A percentile compares a stretch with the other conserved stretches of the same genome.
These are phyloP conservation scores for Drosophila nannoptera DNA, from an alignment of 1,140 invertebrate genomes.

Conservation along the genomic window DNA sequence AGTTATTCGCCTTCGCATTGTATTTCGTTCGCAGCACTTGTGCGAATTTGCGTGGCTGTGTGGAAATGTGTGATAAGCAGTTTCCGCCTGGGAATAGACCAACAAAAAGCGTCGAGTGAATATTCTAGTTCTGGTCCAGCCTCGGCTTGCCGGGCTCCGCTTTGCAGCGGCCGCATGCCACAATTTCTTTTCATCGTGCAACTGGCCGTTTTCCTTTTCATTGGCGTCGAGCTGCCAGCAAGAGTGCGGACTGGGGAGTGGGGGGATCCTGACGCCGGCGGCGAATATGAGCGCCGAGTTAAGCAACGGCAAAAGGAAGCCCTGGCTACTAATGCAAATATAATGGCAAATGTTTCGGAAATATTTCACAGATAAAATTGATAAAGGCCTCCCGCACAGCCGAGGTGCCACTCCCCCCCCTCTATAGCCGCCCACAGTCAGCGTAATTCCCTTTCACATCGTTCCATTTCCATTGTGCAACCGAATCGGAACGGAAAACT, in stretches of 20 bases:
- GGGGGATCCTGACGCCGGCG: constrained; percentile 28
- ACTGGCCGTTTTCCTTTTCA: constrained; percentile 57
- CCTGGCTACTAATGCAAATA: constrained; percentile 75
- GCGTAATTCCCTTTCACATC: constrained; percentile 19
- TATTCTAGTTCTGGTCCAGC: constrained; percentile 28
- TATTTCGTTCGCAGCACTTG: constrained; percentile 60
- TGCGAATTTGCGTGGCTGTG: constrained; percentile 68
- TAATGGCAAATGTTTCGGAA: constrained; percentile 77
- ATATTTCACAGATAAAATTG: constrained; percentile 77
- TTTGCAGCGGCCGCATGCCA: neutral
- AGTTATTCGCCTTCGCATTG: constrained; percentile 59
- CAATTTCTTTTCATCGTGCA: constrained; percentile 21
- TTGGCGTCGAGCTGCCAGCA: constrained; percentile 59
- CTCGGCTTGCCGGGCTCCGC: neutral
- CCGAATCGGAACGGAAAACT: constrained; percentile 64
- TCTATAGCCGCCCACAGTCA: constrained; percentile 4
- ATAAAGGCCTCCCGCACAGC: constrained; percentile 47
- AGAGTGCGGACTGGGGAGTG: constrained; percentile 41
- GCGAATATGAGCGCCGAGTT: constrained; percentile 28
- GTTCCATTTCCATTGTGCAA: constrained; percentile 39
- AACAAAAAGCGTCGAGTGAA: constrained; percentile 12
- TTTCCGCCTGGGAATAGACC: constrained; percentile 70
- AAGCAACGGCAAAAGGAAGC: constrained; percentile 49
- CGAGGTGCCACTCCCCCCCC: neutral
- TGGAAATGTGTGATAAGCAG: constrained; percentile 78